Base-by-base conservation (phyloP, 2,888 invertebrate genomes). In the Limnephilus marmoratus region DNA sequence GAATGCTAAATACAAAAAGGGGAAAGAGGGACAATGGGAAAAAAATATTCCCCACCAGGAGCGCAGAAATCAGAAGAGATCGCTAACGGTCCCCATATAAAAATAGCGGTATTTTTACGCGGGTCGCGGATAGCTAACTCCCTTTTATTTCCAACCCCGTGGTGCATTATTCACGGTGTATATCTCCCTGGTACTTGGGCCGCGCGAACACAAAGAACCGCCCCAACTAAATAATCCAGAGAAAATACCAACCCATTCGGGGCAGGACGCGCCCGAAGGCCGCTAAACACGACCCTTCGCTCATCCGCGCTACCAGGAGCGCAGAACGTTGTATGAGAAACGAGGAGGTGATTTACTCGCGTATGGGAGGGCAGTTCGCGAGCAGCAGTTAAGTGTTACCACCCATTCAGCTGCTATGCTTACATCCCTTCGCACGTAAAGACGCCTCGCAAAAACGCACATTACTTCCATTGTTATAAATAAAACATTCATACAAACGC, bases 11-110 rank as follows among this genome's bases (percentile, higher is more conserved):
- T 53, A 41, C 24, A 90, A 85, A 92, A 82, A 91, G 93, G 92
- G 92, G 91, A 93, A 86, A 83, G 91, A 91, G 91, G 86, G 49
- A 93, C 93, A 93, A 93, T 92, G 85, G 82, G 87, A 92, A 93
- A 93, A 93, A 93, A 93, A 93, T 93, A 93, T 85, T 93, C 92
- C 49, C n/a, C 45, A 93, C 86, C 93, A 91, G 93, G 93, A 91
- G 85, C 90, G 31, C 93, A 93, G 90, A 86, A 82, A 81, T 29
- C 29, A 83, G 29, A 82, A 83, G 88, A 83, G 91, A 81, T 91
- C n/a, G 80, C 41, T 41, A 24, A 31, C 53, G n/a, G 31, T 3
- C 82, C 13, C 37, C 82, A 68, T 85, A 49, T 90, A 90, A 90
- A 89, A 92, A 90, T 90, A 5, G 83, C 85, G 34, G n/a, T 37